Conservation (phyloP, 2,113 vertebrate genomes). For the Leucopsar rothschildi region DNA sequence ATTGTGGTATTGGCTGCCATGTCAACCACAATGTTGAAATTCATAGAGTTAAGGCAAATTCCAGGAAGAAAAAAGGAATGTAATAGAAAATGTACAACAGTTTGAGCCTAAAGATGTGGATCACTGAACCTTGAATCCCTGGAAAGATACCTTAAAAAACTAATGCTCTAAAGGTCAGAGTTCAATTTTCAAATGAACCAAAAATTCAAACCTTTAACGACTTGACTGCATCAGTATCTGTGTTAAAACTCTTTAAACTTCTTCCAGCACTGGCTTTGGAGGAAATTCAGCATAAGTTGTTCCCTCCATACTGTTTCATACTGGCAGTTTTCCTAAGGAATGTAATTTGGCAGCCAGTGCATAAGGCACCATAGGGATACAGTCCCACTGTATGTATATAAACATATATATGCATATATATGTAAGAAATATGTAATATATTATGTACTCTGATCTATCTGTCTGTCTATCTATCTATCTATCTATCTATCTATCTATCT, state of each 20-base stretch:
- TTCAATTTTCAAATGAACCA: background rate
- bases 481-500: background rate
- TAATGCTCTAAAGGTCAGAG: background rate
- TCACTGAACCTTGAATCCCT: background rate
- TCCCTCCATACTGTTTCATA: background rate
- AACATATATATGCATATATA: background rate
- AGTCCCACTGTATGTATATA: background rate
- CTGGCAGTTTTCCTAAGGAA: background rate
- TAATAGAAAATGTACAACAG: background rate
- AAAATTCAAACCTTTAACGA: background rate
- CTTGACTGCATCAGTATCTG: background rate
- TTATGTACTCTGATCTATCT: background rate
- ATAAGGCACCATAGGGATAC: accelerated
- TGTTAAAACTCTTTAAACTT: background rate
- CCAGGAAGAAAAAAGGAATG: background rate
- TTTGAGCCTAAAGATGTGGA: background rate
- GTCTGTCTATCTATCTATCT: background rate
- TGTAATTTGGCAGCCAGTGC: background rate
- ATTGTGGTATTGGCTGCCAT: background rate
- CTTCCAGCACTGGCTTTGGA: background rate
- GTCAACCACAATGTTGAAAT: background rate
- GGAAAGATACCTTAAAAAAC: background rate
- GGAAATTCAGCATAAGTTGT: background rate
- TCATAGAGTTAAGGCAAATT: background rate
- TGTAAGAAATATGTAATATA: background rate